Percentiles rank a stretch among this genome's conserved stretches.
Conservation (phyloP, 2,888 invertebrate species). For the Zygogramma bicolorata region DNA sequence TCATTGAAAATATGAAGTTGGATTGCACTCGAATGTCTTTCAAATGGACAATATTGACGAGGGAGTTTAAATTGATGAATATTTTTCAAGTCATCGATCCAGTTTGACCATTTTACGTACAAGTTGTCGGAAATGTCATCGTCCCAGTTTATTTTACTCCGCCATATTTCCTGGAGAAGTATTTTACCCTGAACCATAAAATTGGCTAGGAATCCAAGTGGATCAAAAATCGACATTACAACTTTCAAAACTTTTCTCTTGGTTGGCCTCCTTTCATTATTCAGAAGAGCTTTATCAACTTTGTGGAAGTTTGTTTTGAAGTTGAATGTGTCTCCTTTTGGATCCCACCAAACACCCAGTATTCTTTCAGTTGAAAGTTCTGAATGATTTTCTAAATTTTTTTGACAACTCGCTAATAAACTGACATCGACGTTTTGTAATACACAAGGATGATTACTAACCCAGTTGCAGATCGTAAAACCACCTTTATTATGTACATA, state of each 20-base stretch:
- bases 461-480: no score
- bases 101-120: conserved; percentile 40
- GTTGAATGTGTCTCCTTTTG: no score
- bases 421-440: no score
- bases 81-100: conserved; percentile 37
- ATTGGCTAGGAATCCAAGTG: conserved; percentile 50
- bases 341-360: no score
- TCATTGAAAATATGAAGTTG: conserved; percentile 48
- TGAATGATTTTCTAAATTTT: no score
- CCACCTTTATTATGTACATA: no score
- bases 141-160: conserved; percentile 44
- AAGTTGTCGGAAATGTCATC: conserved; percentile 34
- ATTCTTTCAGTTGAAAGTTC: no score
- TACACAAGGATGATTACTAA: no score
- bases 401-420: no score
- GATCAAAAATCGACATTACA: conserved; percentile 56
- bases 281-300: neutral
- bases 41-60: neutral
- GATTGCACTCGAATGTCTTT: neutral
- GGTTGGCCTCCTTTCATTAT: neutral
- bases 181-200: conserved; percentile 46
- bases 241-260: conserved; percentile 22
- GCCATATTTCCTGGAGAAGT: conserved; percentile 52
- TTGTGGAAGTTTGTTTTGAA: neutral
- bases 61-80: conserved; percentile 24